Conservation (phyloP, 2,888 invertebrate species). For the Galerucella nymphaeae region DNA sequence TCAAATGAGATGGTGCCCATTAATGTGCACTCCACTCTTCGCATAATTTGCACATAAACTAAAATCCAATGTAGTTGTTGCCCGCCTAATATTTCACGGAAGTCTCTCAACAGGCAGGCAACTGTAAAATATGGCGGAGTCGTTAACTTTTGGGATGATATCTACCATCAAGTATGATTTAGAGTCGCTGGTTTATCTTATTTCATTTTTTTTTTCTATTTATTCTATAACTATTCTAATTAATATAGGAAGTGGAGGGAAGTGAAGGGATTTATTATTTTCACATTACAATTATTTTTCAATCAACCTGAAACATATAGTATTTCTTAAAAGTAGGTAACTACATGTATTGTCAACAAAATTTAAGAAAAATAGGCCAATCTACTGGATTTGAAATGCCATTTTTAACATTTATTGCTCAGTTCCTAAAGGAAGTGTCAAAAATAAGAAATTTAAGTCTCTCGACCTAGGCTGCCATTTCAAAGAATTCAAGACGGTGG, state of each 20-base stretch:
- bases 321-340: no score
- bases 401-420: no score
- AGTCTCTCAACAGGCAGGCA: conserved; percentile 39
- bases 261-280: neutral
- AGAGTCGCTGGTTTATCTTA: neutral
- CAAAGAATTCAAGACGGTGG: no score
- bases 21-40: conserved; percentile 32
- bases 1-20: conserved; percentile 27
- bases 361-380: no score
- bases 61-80: conserved; percentile 41
- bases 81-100: conserved; percentile 38
- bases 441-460: no score
- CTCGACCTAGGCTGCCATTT: no score
- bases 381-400: no score
- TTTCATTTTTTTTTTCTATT: neutral
- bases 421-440: no score
- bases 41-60: conserved; percentile 43
- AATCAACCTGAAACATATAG: no score
- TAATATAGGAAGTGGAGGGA: no score
- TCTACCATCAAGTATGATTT: conserved; percentile 29
- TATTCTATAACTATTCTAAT: no score
- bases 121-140: conserved; percentile 36
- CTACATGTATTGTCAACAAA: no score
- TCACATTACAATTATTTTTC: neutral
- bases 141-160: conserved; percentile 35